Evolutionary conservation across 2,888 invertebrate genomes (phyloP).

Genomic region (Azorinus chamasolen): DNA sequence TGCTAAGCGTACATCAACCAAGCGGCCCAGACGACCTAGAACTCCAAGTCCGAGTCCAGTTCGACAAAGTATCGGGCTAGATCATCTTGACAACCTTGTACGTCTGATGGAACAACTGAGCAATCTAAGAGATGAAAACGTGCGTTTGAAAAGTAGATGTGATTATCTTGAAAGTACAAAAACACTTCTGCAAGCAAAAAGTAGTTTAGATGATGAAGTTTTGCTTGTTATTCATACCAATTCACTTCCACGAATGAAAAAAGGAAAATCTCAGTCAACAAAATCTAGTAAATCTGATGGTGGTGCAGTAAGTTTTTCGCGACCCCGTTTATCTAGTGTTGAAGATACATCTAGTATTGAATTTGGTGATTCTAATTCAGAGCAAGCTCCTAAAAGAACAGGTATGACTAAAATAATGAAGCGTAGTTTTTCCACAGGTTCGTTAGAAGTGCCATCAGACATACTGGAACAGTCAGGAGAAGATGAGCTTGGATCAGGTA

Average conservation of each 20-base stretch:
- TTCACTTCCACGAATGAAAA: conserved; percentile 37
- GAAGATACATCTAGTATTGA: conserved; percentile 75
- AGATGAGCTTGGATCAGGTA: conserved; percentile 58
- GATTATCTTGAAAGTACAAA: conserved; percentile 92
- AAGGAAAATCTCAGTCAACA: conserved; percentile 48
- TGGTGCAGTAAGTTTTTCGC: conserved; percentile 28
- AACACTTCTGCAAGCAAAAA: conserved; percentile 84
- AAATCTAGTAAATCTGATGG: conserved; percentile 53
- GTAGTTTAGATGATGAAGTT: conserved; percentile 60
- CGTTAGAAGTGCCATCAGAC: conserved; percentile 79
- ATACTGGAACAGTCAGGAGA: conserved; percentile 75
- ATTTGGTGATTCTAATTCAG: conserved; percentile 74
- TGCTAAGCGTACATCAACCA: conserved; percentile 34
- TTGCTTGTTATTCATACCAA: conserved; percentile 15
- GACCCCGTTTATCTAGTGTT: conserved; percentile 78
- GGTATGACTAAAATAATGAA: conserved; percentile 71
- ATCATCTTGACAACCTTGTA: conserved; percentile 93
- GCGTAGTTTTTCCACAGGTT: conserved; percentile 82
- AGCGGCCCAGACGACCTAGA: conserved; percentile 60
- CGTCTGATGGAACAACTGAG: conserved; percentile 92
- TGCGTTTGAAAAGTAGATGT: conserved; percentile 90
- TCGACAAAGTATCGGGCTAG: conserved; percentile 88
- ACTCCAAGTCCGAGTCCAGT: conserved; percentile 77
- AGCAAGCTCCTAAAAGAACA: conserved; percentile 71
- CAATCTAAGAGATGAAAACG: conserved; percentile 91